Evolutionary conservation across 2,113 vertebrate genomes (phyloP), one percentile per base, ranked within the genome.

Genomic region (Centropristis striata): DNA sequence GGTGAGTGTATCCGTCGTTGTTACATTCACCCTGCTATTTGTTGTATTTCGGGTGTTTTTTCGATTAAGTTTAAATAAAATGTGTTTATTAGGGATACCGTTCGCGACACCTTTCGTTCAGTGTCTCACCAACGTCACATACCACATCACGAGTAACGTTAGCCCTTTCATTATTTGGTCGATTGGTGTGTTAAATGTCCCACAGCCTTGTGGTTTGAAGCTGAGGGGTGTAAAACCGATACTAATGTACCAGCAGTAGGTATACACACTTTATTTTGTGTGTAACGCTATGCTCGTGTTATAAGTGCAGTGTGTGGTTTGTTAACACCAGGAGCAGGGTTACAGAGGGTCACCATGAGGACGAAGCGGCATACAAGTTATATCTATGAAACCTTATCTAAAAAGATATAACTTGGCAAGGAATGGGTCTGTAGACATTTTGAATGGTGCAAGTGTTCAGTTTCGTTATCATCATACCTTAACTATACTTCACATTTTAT

Each of bases 1-100:
- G 94, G 95, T 95, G 84, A 91, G 90, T 59, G 53, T 14, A 66
- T 5, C 15, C 2, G 39, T 36, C 4, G 2, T 3, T 51, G 2
- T 7, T 14, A 0, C 1, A n/a, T 11, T 2, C 8, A 14, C 5
- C 1, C 12, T 0, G 2, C 49, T 41, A n/a, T 32, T 14, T 18
- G 8, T 23, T n/a, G 2, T 28, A 1, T 11, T 20, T 10, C 8
- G 1, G 2, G 46, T 15, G 21, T 47, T 8, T 11, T 5, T n/a
- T 8, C 18, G 20, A 20, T 18, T 6, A 28, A 23, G 21, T 14
- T 7, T 1, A 0, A 27, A 44, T n/a, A 7, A 13, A 44, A 16
- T 18, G 6, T 1, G 28, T 23, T 21, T 57, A 16, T 63, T 20
- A 16, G 3, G 27, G 3, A 12, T 1, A 32, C 7, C 5, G 4